Conservation (phyloP, 1,140 invertebrate genomes). For the Drosophila hydei region DNA sequence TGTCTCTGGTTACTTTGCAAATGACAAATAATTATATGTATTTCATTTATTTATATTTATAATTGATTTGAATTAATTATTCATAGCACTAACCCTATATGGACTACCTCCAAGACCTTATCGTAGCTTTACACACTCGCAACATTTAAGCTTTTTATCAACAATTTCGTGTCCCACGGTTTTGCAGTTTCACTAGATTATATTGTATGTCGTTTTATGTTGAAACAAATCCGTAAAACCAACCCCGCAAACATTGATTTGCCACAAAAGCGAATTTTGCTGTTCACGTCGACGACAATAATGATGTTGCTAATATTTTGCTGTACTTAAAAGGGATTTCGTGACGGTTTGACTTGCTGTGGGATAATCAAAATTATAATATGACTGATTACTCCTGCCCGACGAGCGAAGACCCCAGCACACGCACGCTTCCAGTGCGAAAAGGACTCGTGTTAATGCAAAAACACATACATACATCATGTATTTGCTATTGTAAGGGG, state of each 20-base stretch:
- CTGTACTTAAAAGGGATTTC: constrained; percentile 59
- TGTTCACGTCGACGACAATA: constrained; percentile 22
- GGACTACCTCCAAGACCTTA: no score
- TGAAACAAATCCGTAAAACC: constrained; percentile 2
- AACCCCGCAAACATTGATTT: constrained; percentile 10
- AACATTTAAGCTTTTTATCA: no score
- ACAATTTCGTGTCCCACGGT: no score
- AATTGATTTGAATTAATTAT: background rate
- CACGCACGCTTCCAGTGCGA: constrained; percentile 46
- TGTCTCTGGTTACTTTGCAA: background rate
- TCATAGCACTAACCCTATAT: background rate
- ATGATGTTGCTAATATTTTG: constrained; percentile 56
- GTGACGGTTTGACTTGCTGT: constrained; percentile 71
- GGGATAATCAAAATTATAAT: constrained; percentile 81
- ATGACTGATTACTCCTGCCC: constrained; percentile 74
- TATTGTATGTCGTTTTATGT: background rate
- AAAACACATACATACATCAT: constrained; percentile 38
- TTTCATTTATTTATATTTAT: background rate
- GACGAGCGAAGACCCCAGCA: constrained; percentile 20
- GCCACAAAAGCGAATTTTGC: constrained; percentile 11
- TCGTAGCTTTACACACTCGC: no score
- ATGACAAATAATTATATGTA: constrained; percentile 12
- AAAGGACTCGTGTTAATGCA: constrained; percentile 40
- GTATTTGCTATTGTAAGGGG: constrained; percentile 24
- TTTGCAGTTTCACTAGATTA: no score